Evolutionary conservation across 2,797 vertebrate species (phyloP).

Genomic region (Anguilla marmorata): DNA sequence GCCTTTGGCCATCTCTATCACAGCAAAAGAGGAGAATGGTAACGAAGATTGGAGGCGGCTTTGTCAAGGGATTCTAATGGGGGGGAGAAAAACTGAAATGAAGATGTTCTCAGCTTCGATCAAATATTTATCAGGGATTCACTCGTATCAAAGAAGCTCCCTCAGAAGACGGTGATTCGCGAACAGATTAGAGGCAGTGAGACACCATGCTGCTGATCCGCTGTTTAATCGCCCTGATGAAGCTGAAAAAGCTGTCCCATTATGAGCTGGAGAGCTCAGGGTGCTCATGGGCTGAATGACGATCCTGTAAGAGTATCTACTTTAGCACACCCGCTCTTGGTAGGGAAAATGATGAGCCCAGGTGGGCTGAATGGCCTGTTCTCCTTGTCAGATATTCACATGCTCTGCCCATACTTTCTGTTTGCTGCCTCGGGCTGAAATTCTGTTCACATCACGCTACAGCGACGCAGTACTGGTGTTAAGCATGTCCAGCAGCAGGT

Average conservation of each 20-base stretch:
- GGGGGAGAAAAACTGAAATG: background rate
- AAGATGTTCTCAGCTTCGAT: conserved; percentile 38
- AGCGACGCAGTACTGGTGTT: background rate
- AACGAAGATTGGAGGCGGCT: background rate
- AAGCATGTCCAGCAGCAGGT: background rate
- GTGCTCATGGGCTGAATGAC: background rate
- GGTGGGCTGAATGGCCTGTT: background rate
- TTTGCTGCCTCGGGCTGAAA: background rate
- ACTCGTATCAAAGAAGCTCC: background rate
- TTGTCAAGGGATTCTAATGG: background rate
- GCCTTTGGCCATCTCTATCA: background rate
- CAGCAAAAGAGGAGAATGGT: background rate
- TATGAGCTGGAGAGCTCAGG: background rate
- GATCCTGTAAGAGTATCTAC: background rate
- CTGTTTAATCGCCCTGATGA: conserved; percentile 19
- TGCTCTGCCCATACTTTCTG: background rate
- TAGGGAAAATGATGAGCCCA: background rate
- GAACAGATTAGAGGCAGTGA: background rate
- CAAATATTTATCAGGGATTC: conserved; percentile 45
- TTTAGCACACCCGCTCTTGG: background rate
- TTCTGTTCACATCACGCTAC: background rate
- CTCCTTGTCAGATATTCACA: background rate
- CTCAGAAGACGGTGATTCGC: background rate
- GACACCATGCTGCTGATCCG: background rate
- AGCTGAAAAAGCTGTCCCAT: background rate